phyloP scores from a whole-genome alignment of 2,888 invertebrate species.

The Chloroclysta siterata region DNA sequence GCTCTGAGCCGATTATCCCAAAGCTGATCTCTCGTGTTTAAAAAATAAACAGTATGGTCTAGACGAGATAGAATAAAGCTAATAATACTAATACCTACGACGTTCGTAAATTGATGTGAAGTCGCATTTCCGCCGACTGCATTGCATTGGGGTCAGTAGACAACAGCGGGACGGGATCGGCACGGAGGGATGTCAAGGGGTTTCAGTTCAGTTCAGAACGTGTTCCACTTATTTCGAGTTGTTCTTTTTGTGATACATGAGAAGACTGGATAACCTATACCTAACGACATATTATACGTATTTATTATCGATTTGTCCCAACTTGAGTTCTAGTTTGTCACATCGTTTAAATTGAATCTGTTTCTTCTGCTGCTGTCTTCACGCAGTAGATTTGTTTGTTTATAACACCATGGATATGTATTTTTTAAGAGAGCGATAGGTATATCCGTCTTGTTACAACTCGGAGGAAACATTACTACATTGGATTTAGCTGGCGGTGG shows the following conservation, averaged over 20 bases:
- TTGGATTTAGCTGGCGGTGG: constrained; percentile 20
- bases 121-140: constrained; percentile 56
- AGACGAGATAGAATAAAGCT: constrained; percentile 26
- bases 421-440: not conserved
- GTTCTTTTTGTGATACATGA: not conserved
- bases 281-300: too few relatives aligned
- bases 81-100: constrained; percentile 13
- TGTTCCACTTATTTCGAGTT: too few relatives aligned
- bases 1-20: constrained; percentile 17
- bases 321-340: too few relatives aligned
- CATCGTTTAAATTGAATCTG: too few relatives aligned
- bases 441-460: not conserved
- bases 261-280: too few relatives aligned
- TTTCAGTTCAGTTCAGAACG: not conserved
- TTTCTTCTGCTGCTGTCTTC: too few relatives aligned
- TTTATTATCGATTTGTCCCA: too few relatives aligned
- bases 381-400: too few relatives aligned
- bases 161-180: constrained; percentile 12
- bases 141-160: constrained; percentile 48
- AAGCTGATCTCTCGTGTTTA: constrained; percentile 11
- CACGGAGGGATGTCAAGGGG: constrained; percentile 1
- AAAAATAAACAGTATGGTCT: constrained; percentile 26
- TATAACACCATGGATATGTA: too few relatives aligned
- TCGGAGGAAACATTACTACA: constrained; percentile 15
- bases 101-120: constrained; percentile 50